phyloP scores from a whole-genome alignment of 2,113 vertebrate genomes.

The Tachysurus fulvidraco region DNA sequence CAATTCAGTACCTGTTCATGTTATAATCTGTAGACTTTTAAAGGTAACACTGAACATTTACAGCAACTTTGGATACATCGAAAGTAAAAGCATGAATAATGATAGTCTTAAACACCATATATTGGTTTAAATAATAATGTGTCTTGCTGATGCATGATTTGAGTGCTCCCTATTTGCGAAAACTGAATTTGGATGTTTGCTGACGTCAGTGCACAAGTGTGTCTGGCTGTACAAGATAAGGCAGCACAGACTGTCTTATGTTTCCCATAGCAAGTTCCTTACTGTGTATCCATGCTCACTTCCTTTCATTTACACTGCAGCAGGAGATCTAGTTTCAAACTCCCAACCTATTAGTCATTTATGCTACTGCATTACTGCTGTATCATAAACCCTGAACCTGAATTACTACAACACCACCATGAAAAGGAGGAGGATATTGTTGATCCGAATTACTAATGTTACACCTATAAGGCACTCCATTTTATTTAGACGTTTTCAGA shows the following conservation, averaged over 20 bases:
- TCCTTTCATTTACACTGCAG: not conserved
- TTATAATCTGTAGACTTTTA: not conserved
- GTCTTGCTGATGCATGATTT: not conserved
- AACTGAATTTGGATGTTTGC: not conserved
- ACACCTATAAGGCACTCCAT: not conserved
- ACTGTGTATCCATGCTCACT: not conserved
- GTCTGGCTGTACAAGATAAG: constrained; percentile 43
- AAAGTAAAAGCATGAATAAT: not conserved
- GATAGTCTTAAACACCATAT: not conserved
- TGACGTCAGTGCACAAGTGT: constrained; percentile 17
- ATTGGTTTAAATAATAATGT: not conserved
- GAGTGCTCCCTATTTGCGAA: not conserved
- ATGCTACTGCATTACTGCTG: not conserved
- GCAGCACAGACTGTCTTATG: not conserved
- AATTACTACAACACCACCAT: not conserved
- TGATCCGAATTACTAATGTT: not conserved
- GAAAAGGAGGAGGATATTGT: not conserved
- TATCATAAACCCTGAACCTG: not conserved
- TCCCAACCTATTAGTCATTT: not conserved
- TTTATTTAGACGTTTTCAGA: not conserved
- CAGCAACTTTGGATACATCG: not conserved
- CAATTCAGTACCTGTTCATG: not conserved
- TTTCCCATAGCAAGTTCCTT: constrained; percentile 2
- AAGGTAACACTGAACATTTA: not conserved
- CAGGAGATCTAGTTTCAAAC: not conserved